Conservation (phyloP, 2,888 invertebrate genomes). For the Parnassius apollo region DNA sequence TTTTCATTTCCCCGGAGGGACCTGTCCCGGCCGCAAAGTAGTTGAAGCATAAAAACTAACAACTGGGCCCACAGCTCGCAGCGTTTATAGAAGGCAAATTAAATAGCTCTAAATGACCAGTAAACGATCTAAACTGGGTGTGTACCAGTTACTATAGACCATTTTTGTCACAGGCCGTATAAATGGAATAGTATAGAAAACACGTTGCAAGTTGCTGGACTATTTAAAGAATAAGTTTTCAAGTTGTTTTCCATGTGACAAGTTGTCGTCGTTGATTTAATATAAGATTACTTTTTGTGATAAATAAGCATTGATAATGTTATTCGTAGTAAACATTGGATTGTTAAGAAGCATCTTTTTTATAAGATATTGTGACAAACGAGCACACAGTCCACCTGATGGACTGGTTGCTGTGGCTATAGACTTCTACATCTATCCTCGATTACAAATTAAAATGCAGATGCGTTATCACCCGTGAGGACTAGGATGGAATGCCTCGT, state of each 20-base stretch:
- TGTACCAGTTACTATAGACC: constrained; percentile 16
- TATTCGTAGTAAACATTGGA: background rate
- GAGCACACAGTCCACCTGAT: too few species aligned
- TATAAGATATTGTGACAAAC: too few species aligned
- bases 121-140: constrained; percentile 24
- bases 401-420: too few species aligned
- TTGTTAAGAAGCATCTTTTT: too few species aligned
- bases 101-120: constrained; percentile 24
- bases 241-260: constrained; percentile 2
- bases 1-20: constrained; percentile 20
- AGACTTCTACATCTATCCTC: too few species aligned
- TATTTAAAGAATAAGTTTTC: constrained; percentile 11
- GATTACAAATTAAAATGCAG: too few species aligned
- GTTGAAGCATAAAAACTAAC: constrained; percentile 22
- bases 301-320: constrained; percentile 6
- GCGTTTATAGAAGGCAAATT: constrained; percentile 26
- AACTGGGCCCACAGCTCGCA: constrained; percentile 7
- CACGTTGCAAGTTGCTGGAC: constrained; percentile 5
- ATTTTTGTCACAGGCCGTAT: constrained; percentile 18
- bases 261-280: constrained; percentile 6
- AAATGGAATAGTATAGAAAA: constrained; percentile 11
- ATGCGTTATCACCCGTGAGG: too few species aligned
- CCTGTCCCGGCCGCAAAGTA: constrained; percentile 6
- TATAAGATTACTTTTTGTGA: constrained; percentile 7
- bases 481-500: too few species aligned